Percentiles rank a stretch among this genome's conserved stretches.
phyloP scores from a whole-genome alignment of 2,888 invertebrate genomes.

The Gymnosoma rotundatum region DNA sequence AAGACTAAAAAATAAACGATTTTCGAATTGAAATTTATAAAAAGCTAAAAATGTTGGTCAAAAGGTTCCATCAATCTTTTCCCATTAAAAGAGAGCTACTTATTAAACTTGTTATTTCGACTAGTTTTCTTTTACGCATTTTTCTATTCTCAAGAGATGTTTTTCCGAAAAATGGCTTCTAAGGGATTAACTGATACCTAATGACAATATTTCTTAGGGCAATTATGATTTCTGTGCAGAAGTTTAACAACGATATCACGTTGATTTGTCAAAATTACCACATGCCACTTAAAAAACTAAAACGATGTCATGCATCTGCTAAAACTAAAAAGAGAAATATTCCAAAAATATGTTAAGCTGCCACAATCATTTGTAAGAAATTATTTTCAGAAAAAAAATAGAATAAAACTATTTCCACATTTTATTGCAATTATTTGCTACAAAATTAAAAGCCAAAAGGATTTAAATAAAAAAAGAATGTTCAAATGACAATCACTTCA shows the following conservation, averaged over 20 bases:
- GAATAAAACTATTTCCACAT: constrained; percentile 45
- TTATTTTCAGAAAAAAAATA: constrained; percentile 43
- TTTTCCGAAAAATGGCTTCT: background rate
- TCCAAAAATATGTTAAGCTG: constrained; percentile 54
- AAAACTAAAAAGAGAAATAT: constrained; percentile 17
- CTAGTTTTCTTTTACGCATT: no score
- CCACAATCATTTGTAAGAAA: constrained; percentile 59
- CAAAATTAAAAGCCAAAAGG: constrained; percentile 14
- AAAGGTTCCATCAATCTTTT: no score
- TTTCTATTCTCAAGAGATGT: no score
- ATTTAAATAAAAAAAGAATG: background rate
- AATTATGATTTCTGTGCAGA: constrained; percentile 41
- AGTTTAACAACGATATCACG: constrained; percentile 56
- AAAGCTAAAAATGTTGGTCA: no score
- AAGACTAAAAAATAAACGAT: no score
- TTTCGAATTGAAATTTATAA: no score
- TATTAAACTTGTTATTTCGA: no score
- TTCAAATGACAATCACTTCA: constrained; percentile 57
- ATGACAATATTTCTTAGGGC: constrained; percentile 31
- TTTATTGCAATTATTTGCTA: constrained; percentile 54
- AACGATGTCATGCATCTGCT: constrained; percentile 20
- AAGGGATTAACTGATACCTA: background rate
- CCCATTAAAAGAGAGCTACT: no score
- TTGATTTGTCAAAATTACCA: constrained; percentile 66
- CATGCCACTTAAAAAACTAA: constrained; percentile 24